Base-by-base conservation (phyloP, 2,888 invertebrate species). In the Synergus laeviventris region DNA sequence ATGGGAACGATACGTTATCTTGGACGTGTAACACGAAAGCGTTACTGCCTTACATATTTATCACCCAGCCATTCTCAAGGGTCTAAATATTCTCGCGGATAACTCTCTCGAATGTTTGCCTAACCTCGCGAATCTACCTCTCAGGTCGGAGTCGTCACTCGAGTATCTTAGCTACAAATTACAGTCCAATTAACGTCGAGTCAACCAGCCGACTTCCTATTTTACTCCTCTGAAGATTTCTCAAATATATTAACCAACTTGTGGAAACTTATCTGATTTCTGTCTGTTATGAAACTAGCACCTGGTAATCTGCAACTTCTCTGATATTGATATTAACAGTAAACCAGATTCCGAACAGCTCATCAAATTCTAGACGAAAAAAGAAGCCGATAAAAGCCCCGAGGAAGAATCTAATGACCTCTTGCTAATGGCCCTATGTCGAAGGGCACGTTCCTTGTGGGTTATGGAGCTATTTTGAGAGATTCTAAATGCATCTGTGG, bases 1-100 rank as follows among this genome's bases (percentile, higher is more conserved):
- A 85, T 85, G 86, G 84, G 81, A 82, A 81, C 84, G 83, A 85
- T 86, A 86, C 85, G 83, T 86, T 85, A 82, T 80, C 84, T 81
- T 80, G 83, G 85, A 85, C 84, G 79, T 81, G 86, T 85, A 84
- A 85, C 84, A 84, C 83, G 83, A 83, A 82, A 80, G 64, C 80
- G 70, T 70, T 70, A 70, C 70, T 54, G n/a, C 31, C 49, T 49
- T 70, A 70, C 70, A 70, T 70, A 70, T 54, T 70, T 70, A 70
- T 70, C 70, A 70, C 49, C 36, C n/a, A 49, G 31, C 18, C 31
- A 70, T 54, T 70, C 49, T 24, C 70, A 49, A 49, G 70, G 49
- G 45, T 49, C 49, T 36, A 36, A 70, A 54, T 54, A 70, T 49
- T 70, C 70, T 70, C 49, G 70, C 14, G 59, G 31, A 74, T 74